Percentiles rank a stretch among this genome's conserved stretches.
phyloP scores from a whole-genome alignment of 2,113 vertebrate genomes.

The Macrotus californicus region DNA sequence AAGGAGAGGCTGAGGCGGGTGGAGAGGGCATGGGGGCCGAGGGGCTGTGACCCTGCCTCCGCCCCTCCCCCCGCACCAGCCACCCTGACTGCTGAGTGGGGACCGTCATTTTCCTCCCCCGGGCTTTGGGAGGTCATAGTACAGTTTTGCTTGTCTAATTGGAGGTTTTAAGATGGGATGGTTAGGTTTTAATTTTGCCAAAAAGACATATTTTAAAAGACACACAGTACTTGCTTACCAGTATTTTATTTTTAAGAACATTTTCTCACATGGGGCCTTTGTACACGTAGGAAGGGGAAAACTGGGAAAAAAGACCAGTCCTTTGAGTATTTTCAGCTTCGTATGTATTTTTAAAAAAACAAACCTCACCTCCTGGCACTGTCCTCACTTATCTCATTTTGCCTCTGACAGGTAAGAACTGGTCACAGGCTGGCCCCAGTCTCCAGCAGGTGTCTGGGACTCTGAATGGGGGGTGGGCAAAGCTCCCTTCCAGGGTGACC shows the following conservation, averaged over 20 bases:
- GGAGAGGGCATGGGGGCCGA: rapidly evolving
- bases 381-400: too few relatives aligned
- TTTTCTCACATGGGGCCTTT: neutral
- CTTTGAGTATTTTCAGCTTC: neutral
- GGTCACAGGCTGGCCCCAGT: neutral
- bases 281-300: neutral
- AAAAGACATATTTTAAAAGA: neutral
- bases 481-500: too few relatives aligned
- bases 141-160: neutral
- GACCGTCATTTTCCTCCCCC: neutral
- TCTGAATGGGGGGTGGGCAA: too few relatives aligned
- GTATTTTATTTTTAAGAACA: neutral
- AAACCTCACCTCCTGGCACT: neutral
- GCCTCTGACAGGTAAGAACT: neutral
- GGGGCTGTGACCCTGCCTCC: too few relatives aligned
- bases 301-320: neutral
- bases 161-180: neutral
- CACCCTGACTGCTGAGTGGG: rapidly evolving
- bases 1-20: neutral
- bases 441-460: neutral
- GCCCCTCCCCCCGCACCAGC: neutral
- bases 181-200: neutral
- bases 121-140: neutral
- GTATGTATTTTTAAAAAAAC: too few relatives aligned
- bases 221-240: neutral